Conservation (phyloP, 2,113 vertebrate species). For the Leptocoma aspasia region DNA sequence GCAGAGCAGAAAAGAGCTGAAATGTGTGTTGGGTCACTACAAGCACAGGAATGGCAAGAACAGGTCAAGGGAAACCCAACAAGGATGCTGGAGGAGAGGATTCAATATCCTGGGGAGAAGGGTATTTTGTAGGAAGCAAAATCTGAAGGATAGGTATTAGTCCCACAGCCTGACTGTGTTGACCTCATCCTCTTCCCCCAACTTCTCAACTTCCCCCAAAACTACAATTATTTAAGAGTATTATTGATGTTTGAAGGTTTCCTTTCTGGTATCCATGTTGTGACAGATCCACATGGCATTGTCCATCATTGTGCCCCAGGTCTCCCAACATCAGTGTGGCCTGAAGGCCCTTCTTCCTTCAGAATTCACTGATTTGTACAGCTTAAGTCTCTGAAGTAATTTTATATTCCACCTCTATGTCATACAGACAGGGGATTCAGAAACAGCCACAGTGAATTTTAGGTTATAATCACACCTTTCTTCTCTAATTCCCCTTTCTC, state of each 20-base stretch:
- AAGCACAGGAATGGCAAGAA: background rate
- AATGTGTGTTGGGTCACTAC: background rate
- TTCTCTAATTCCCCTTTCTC: background rate
- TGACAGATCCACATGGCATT: background rate
- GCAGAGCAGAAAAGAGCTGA: background rate
- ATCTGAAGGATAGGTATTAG: background rate
- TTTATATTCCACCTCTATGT: background rate
- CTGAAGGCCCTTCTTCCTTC: background rate
- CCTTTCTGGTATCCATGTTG: background rate
- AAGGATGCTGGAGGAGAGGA: background rate
- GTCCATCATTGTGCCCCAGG: background rate
- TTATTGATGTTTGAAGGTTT: background rate
- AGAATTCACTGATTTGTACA: background rate
- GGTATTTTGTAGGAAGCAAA: background rate
- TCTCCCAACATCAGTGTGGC: background rate
- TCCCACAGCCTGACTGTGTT: background rate
- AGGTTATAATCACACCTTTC: background rate
- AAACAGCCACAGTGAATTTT: background rate
- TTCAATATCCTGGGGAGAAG: background rate
- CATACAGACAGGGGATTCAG: background rate
- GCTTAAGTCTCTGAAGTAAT: background rate
- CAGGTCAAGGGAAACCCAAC: background rate
- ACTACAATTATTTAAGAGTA: background rate
- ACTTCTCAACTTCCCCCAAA: background rate
- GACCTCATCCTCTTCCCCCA: background rate